Evolutionary conservation across 1,140 invertebrate genomes (phyloP).

Genomic region (Ganaspis sp.): DNA sequence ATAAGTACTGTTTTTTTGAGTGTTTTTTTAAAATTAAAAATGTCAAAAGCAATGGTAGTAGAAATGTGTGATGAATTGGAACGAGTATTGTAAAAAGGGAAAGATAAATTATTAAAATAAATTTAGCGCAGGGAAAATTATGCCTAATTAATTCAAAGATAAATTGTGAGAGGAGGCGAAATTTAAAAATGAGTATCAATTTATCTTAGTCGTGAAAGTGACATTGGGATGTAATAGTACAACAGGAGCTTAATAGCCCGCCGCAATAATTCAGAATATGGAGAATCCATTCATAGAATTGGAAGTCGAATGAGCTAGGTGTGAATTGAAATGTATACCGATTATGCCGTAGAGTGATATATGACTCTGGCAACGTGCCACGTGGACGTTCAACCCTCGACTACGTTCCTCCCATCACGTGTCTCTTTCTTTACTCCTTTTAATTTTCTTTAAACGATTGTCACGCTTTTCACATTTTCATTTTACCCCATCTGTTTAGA

Average conservation of each 20-base stretch:
- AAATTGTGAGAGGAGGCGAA: neutral
- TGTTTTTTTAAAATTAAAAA: no score
- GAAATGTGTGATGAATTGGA: no score
- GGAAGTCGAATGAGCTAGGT: constrained; percentile 20
- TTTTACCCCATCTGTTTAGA: neutral
- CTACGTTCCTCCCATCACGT: constrained; percentile 2
- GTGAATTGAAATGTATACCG: constrained; percentile 15
- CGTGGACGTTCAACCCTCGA: neutral
- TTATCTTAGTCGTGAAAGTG: constrained; percentile 1
- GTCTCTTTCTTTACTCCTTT: neutral
- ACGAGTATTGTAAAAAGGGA: no score
- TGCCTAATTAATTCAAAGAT: neutral
- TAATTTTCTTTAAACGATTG: neutral
- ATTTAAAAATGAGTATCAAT: neutral
- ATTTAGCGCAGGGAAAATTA: neutral
- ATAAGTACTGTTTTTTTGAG: no score
- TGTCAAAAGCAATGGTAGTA: no score
- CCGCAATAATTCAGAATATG: constrained; percentile 21
- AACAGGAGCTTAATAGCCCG: neutral
- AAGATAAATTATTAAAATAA: no score
- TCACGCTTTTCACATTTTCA: neutral
- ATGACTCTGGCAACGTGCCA: constrained; percentile 1
- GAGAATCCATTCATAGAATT: constrained; percentile 18
- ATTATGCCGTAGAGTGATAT: constrained; percentile 1
- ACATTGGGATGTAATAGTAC: constrained; percentile 23